Evolutionary conservation across 2,113 vertebrate species (phyloP).

Genomic region (Proterorhinus semilunaris): DNA sequence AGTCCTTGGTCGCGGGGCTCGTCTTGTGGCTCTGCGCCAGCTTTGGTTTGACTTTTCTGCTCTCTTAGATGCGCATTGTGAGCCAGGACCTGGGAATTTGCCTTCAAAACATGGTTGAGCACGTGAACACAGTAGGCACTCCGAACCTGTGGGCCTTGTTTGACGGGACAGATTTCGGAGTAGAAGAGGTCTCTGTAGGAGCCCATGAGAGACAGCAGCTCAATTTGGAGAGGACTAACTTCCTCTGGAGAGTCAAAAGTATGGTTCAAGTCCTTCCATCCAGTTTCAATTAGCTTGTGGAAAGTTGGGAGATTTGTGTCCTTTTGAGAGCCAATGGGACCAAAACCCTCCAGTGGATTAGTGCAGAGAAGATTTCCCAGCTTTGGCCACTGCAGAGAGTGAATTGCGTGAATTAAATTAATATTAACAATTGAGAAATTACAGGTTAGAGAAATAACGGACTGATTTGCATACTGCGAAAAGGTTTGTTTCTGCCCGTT

Average conservation of each 20-base stretch:
- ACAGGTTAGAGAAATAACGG: not conserved
- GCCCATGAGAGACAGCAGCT: slow-evolving; percentile 90
- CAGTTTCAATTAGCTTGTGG: slow-evolving; percentile 82
- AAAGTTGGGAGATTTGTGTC: slow-evolving; percentile 76
- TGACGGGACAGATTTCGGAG: slow-evolving; percentile 80
- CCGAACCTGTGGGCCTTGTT: slow-evolving; percentile 81
- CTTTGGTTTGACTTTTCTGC: slow-evolving; percentile 62
- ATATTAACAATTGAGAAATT: not conserved
- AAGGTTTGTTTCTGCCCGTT: too few species aligned
- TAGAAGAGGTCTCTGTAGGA: slow-evolving; percentile 88
- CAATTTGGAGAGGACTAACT: slow-evolving; percentile 82
- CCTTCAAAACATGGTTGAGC: slow-evolving; percentile 93
- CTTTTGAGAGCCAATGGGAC: slow-evolving; percentile 61
- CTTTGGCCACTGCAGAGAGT: slow-evolving; percentile 81
- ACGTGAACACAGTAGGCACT: slow-evolving; percentile 88
- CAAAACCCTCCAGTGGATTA: slow-evolving; percentile 73
- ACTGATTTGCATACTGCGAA: too few species aligned
- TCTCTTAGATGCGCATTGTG: slow-evolving; percentile 83
- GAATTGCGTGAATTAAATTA: not conserved
- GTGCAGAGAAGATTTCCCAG: slow-evolving; percentile 82
- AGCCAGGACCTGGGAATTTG: slow-evolving; percentile 86
- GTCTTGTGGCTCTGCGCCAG: slow-evolving; percentile 59
- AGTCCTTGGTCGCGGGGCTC: slow-evolving; percentile 92
- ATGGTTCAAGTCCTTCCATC: slow-evolving; percentile 80
- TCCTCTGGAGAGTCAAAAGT: slow-evolving; percentile 47